Evolutionary conservation across 2,797 vertebrate species (phyloP), one percentile per base, ranked within the genome.

Genomic region (Geotria australis): DNA sequence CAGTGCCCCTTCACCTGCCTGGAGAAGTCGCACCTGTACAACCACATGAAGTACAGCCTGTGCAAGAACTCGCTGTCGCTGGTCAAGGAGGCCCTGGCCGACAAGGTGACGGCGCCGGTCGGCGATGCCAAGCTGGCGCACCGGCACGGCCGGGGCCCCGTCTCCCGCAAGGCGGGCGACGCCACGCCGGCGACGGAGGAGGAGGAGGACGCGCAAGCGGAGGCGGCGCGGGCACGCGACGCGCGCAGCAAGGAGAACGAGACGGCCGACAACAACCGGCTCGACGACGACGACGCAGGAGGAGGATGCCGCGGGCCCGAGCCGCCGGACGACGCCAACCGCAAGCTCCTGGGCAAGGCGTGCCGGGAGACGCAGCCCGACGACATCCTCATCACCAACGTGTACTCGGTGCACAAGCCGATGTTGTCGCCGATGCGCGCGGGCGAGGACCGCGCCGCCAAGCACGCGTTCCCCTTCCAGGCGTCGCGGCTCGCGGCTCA

Each of bases 1-100:
- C 91, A 98, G 61, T 98, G 91, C 58, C 89, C 89, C 14, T 99
- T 99, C 61, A 99, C 89, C 14, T 99, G 91, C 76, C 95, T 95
- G 1, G 84, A 91, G 65, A 98, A 98, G 72, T 94, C 88, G 7
- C 91, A 98, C 57, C 83, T 99, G 59, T 99, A 95, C 60, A 99
- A 96, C 66, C 89, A 99, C 61, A 94, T 96, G 88, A 99, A 99
- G 68, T 96, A 99, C 0, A 81, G 94, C 55, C 74, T 99, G 63
- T 96, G 89, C 63, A 84, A 93, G 66, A 94, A 95, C 71, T 99
- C 89, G 47, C 93, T 99, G 63, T 85, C 85, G 1, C 65, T 96
- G 11, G 69, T 95, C 56, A 79, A 81, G 0, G 82, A 93, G 7
- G 49, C 49, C 12, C 12, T n/a, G 49, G 7, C 49, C 8, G 12